A percentile compares a stretch with the other conserved stretches of the same genome.
These are phyloP conservation scores for Oxyteleia sp. DNA, from an alignment of 2,888 invertebrate species.

Conservation along the genomic window DNA sequence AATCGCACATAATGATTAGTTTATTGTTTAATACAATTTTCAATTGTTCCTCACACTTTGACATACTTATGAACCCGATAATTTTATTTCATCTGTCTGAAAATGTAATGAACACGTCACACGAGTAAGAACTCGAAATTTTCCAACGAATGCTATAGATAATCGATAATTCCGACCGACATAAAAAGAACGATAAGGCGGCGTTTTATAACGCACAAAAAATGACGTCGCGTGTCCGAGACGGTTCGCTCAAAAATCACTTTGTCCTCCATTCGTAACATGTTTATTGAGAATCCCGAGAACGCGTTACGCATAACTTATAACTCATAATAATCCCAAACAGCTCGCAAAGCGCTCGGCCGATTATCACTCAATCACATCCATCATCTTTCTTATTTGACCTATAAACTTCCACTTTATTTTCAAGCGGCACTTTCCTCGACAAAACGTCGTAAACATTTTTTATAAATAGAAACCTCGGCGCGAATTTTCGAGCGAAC, in stretches of 20 bases:
- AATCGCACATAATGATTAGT: too few relatives aligned
- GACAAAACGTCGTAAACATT: too few relatives aligned
- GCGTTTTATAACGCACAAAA: not conserved
- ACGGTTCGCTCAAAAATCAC: not conserved
- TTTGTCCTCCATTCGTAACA: not conserved
- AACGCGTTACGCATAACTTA: not conserved
- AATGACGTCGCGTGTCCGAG: not conserved
- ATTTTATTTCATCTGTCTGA: too few relatives aligned
- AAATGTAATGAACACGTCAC: too few relatives aligned
- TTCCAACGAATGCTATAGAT: not conserved
- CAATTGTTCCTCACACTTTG: too few relatives aligned
- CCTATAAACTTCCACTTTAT: conserved; percentile 33
- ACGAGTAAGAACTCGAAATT: not conserved
- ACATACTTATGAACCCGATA: too few relatives aligned
- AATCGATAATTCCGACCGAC: not conserved
- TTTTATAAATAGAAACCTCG: too few relatives aligned
- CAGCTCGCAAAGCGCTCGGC: not conserved
- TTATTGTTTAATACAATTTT: too few relatives aligned
- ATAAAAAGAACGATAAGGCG: not conserved
- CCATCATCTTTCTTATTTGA: conserved; percentile 9
- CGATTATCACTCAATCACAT: conserved; percentile 34
- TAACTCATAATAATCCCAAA: conserved; percentile 6
- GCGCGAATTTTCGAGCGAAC: not conserved
- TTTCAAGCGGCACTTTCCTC: conserved; percentile 15
- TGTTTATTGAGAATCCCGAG: not conserved